phyloP scores from a whole-genome alignment of 1,140 invertebrate genomes.

The Tenebrio molitor region DNA sequence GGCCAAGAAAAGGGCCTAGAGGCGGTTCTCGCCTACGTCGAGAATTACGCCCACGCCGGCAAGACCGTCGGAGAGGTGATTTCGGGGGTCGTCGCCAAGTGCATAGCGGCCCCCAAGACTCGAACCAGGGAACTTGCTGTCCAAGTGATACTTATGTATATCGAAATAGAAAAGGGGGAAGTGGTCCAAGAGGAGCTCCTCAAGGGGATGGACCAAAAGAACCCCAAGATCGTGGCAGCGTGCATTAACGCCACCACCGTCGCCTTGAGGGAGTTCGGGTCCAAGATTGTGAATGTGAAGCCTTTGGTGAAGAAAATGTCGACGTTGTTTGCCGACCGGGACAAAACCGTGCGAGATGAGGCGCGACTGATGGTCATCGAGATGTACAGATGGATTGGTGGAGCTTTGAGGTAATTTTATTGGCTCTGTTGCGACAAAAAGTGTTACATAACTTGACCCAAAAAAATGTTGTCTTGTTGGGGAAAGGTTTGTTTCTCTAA shows the following conservation, averaged over 20 bases:
- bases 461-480: too few relatives aligned
- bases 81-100: conserved; percentile 90
- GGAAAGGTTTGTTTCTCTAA: too few relatives aligned
- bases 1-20: conserved; percentile 97
- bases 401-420: conserved; percentile 59
- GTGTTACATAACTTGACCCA: too few relatives aligned
- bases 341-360: conserved; percentile 93
- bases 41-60: conserved; percentile 88
- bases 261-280: conserved; percentile 90
- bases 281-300: conserved; percentile 92
- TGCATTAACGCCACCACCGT: conserved; percentile 84
- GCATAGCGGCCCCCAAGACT: conserved; percentile 89
- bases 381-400: conserved; percentile 80
- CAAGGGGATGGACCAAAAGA: conserved; percentile 95
- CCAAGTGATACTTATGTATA: conserved; percentile 92
- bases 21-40: conserved; percentile 89
- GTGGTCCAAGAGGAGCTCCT: conserved; percentile 90
- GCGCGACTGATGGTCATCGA: conserved; percentile 90
- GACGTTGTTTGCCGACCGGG: conserved; percentile 88
- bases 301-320: conserved; percentile 90
- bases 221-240: conserved; percentile 93
- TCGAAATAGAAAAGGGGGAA: conserved; percentile 97
- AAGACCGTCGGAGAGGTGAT: conserved; percentile 93
- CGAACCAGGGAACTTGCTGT: conserved; percentile 93
- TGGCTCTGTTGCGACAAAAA: too few relatives aligned